These are phyloP conservation scores for Pluvianellus socialis DNA, from an alignment of 2,113 vertebrate species.

Conservation along the genomic window DNA sequence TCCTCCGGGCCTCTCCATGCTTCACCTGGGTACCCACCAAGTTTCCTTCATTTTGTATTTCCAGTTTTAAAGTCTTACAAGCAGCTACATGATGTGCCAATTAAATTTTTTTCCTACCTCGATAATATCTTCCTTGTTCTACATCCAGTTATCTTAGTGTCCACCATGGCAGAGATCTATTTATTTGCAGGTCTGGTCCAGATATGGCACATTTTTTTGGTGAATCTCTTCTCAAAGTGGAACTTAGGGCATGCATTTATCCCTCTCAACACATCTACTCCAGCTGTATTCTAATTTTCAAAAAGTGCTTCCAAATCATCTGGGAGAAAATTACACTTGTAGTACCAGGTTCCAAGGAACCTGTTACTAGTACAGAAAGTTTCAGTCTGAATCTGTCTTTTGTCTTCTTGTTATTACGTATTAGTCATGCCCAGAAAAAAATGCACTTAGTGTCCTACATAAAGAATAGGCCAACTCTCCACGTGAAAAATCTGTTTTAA, in stretches of 20 bases:
- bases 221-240: not conserved
- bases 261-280: not conserved
- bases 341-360: not conserved
- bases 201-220: not conserved
- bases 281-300: not conserved
- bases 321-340: not conserved
- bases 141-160: not conserved
- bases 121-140: not conserved
- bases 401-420: not conserved
- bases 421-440: not conserved
- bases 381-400: not conserved
- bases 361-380: not conserved
- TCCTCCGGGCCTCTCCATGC: not conserved
- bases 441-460: not conserved
- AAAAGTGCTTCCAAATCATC: not conserved
- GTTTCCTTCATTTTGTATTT: rapidly evolving
- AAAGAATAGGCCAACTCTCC: not conserved
- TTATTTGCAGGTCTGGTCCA: not conserved
- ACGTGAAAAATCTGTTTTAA: not conserved
- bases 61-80: not conserved
- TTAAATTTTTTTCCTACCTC: not conserved
- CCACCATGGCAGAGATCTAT: not conserved
- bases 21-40: not conserved
- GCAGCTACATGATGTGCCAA: not conserved
- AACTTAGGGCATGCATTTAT: not conserved